Conservation (phyloP, 2,113 vertebrate species). For the Ceyx cyanopectus region DNA sequence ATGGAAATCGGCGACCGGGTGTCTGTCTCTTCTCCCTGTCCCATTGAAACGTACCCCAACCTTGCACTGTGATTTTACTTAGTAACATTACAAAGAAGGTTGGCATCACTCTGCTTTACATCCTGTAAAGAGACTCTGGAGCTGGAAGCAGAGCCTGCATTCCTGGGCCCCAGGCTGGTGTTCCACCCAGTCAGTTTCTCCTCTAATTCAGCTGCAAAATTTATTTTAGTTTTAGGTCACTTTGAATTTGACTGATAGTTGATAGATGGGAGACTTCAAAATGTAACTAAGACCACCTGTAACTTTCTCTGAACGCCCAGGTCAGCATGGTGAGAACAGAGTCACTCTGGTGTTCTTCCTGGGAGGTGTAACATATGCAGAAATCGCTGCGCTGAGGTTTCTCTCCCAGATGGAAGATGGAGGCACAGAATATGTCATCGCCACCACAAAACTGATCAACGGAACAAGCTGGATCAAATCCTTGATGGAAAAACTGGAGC, state of each 20-base stretch:
- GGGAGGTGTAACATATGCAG: conserved; percentile 93
- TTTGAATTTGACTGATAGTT: neutral
- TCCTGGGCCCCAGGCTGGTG: neutral
- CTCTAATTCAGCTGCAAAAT: neutral
- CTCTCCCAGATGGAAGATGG: conserved; percentile 97
- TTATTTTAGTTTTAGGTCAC: neutral
- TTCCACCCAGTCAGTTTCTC: neutral
- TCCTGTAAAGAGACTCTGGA: neutral
- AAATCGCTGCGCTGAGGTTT: conserved; percentile 94
- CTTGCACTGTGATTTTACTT: neutral
- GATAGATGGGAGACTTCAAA: neutral
- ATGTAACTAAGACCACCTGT: neutral
- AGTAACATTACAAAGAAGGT: neutral
- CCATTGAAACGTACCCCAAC: neutral
- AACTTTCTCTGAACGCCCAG: conserved; percentile 63
- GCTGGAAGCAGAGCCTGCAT: neutral
- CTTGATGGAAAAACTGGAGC: conserved; percentile 92
- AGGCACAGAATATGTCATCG: conserved; percentile 95
- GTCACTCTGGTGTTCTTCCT: conserved; percentile 96
- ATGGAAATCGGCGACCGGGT: neutral
- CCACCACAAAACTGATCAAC: conserved; percentile 95
- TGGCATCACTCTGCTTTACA: neutral
- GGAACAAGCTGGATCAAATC: conserved; percentile 95
- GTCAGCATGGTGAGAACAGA: conserved; percentile 95
- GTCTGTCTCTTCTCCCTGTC: neutral